Evolutionary conservation across 2,797 vertebrate genomes (phyloP).

Genomic region (Syndactyla subalaris): DNA sequence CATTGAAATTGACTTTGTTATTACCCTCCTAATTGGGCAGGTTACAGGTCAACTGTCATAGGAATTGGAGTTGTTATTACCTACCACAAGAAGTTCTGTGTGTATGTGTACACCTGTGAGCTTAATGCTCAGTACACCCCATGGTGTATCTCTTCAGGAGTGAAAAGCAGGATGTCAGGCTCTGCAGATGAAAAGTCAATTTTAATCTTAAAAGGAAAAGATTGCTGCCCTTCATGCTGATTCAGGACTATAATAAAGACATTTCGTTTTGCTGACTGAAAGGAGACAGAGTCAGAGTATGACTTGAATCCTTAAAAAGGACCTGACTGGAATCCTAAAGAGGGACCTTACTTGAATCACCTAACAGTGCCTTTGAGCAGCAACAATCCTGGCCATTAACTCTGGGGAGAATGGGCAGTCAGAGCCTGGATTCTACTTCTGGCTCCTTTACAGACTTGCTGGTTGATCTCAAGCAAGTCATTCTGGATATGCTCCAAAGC

Average conservation of each 20-base stretch:
- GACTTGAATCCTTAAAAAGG: slow-evolving; percentile 52
- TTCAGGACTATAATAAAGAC: slow-evolving; percentile 43
- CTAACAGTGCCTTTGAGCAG: background rate
- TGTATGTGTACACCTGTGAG: background rate
- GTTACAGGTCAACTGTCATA: background rate
- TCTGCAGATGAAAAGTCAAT: slow-evolving; percentile 21
- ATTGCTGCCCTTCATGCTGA: slow-evolving; percentile 43
- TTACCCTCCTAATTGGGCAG: background rate
- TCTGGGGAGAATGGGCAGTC: background rate
- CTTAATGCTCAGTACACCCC: background rate
- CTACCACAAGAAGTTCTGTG: background rate
- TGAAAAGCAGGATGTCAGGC: background rate
- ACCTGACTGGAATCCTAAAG: slow-evolving; percentile 24
- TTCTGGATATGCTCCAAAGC: background rate
- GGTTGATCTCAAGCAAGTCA: background rate
- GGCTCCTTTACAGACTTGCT: background rate
- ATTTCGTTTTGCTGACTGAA: slow-evolving; percentile 47
- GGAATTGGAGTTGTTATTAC: background rate
- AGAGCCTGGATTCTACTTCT: background rate
- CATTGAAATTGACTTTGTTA: background rate
- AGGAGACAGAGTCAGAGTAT: background rate
- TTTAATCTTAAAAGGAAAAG: slow-evolving; percentile 45
- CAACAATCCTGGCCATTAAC: background rate
- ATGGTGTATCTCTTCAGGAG: rapidly evolving
- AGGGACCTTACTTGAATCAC: background rate